Evolutionary conservation across 2,113 vertebrate species (phyloP), one percentile per base, ranked within the genome.

Genomic region (Dryoscopus gambensis): DNA sequence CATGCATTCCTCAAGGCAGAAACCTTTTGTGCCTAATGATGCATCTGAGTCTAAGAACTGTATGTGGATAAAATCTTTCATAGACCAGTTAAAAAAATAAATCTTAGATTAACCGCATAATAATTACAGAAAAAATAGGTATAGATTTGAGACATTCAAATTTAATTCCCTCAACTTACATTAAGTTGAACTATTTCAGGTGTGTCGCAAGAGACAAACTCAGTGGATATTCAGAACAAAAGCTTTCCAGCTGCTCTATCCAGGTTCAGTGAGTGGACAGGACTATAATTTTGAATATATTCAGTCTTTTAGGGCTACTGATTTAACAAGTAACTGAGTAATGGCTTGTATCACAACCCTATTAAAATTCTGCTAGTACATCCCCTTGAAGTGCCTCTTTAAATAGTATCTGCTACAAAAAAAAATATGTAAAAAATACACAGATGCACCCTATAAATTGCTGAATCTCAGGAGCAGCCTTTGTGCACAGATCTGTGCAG

Each of bases 171-270:
- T 89, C 90, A 87, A 81, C 87, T 94, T 97, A 94, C 55, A 93
- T 95, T 92, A 97, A 97, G 95, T 96, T 97, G 84, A 88, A 90
- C 44, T 87, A 27, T 92, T 93, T 91, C 88, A 84, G 80, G 80
- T 95, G 79, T 35, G 17, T 67, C 10, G 0, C 44, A 81, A 79
- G 46, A 90, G 75, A 86, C 5, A 39, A 90, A 91, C 87, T 94
- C 95, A 90, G 92, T 70, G 89, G 65, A 87, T 86, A 56, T 95
- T 83, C 28, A 83, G 78, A 95, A 75, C 13, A 92, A 84, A 95
- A 93, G 63, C 55, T 93, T 90, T 89, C 50, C 40, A 91, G 77
- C 87, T 93, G 69, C 87, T 93, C 15, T 84, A 13, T 89, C 93
- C 85, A 77, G 56, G 65, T 81, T 86, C 71, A 73, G 31, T 44